Percentiles rank a stretch among this genome's conserved stretches.
Conservation (phyloP, 1,140 invertebrate species). For the Berghia stephanieae region DNA sequence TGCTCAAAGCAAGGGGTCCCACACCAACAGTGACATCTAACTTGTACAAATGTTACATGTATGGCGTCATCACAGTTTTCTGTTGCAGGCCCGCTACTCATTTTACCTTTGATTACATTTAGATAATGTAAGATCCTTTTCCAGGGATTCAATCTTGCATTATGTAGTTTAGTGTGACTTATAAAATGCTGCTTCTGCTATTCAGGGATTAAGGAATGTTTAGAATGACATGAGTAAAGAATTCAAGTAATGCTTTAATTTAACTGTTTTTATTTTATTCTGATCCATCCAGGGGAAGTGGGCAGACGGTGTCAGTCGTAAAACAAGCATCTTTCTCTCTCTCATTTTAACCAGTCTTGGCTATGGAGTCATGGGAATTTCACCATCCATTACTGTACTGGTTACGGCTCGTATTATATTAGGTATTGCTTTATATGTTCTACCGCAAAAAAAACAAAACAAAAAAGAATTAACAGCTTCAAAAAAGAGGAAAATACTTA, state of each 20-base stretch:
- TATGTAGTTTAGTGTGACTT: neutral
- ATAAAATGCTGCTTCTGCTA: too few relatives aligned
- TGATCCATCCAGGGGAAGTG: constrained; percentile 68
- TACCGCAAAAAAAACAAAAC: neutral
- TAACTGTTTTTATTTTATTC: too few relatives aligned
- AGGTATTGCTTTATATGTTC: constrained; percentile 47
- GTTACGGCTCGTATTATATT: constrained; percentile 57
- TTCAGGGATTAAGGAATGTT: too few relatives aligned
- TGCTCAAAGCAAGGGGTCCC: too few relatives aligned
- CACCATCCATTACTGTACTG: constrained; percentile 52
- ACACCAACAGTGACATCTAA: too few relatives aligned
- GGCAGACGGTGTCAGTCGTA: constrained; percentile 62
- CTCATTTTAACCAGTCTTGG: constrained; percentile 56
- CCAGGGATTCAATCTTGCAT: neutral
- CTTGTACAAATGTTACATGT: too few relatives aligned
- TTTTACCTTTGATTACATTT: neutral
- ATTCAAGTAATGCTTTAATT: too few relatives aligned
- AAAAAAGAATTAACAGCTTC: neutral
- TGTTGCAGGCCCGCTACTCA: too few relatives aligned
- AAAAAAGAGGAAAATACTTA: neutral
- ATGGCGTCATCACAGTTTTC: too few relatives aligned
- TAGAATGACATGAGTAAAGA: too few relatives aligned
- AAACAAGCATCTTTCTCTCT: constrained; percentile 58
- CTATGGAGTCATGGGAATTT: constrained; percentile 55
- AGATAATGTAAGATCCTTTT: neutral